Base-by-base conservation (phyloP, 2,113 vertebrate genomes). In the Neotoma lepida region DNA sequence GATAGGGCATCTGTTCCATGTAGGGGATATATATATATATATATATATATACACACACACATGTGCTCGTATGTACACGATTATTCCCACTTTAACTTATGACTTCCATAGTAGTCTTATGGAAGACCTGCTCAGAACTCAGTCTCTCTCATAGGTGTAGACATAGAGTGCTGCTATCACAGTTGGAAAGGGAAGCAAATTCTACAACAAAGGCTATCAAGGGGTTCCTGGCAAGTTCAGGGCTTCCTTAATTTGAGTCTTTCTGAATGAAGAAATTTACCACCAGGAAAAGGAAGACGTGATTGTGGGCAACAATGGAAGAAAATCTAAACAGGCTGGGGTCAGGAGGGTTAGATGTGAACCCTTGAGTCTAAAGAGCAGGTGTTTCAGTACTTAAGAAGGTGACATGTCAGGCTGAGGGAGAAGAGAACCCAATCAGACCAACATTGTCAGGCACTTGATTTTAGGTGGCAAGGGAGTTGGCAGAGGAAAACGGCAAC, bases 341-440 rank as follows among this genome's bases (percentile, higher is more conserved):
- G 78, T n/a, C 35, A 44, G 56, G 14, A 46, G 33, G 70, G 35
- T 87, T 46, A 88, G 26, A 51, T 86, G 6, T 44, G 56, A 90
- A 4, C 22, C 71, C 77, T 33, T 26, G 24, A 58, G n/a, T 68
- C 56, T 46, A 64, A 35, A 28, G 7, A 84, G 78, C 76, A 76
- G 30, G n/a, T 28, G 26, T 61, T 74, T 86, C 7, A 35, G 41
- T 89, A 70, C 93, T 78, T 89, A 63, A 87, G 46, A 92, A 94
- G 35, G 41, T 78, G 35, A 30, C 71, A 30, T 64, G 66, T 74
- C n/a, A 4, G 41, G 39, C 58, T 70, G 24, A 87, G n/a, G 41
- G 92, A 66, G 44, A 81, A 64, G 30, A 94, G 46, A 95, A 77
- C 26, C 28, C 33, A 49, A 68, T 49, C 15, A 84, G 78, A 78